A percentile compares a stretch with the other conserved stretches of the same genome.
Conservation (phyloP, 2,797 vertebrate species). For the Chloroceryle amazona region DNA sequence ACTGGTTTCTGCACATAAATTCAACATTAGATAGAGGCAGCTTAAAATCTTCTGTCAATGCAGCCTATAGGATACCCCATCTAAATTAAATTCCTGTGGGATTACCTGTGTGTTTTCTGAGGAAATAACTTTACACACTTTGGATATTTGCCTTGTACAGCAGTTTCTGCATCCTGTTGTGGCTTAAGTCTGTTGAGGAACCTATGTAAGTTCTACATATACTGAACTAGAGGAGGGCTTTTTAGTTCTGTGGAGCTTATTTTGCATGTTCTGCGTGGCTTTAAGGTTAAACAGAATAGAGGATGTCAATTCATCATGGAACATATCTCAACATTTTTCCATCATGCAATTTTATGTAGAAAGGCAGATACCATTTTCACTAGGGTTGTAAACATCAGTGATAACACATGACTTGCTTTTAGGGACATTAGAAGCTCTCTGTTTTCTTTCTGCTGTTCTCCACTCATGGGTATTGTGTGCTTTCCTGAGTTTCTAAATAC, state of each 20-base stretch:
- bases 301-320: neutral
- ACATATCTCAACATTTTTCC: neutral
- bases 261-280: neutral
- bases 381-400: neutral
- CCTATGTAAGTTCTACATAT: neutral
- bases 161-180: neutral
- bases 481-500: neutral
- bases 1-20: neutral
- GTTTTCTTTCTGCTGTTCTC: neutral
- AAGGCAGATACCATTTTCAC: neutral
- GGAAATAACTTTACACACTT: neutral
- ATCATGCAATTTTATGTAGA: neutral
- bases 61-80: neutral
- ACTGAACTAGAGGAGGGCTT: neutral
- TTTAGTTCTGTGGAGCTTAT: neutral
- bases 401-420: neutral
- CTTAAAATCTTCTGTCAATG: neutral
- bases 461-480: neutral
- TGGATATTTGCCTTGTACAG: neutral
- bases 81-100: neutral
- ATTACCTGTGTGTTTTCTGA: neutral
- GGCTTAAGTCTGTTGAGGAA: neutral
- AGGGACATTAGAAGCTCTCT: neutral
- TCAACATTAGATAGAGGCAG: neutral
- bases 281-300: neutral